Conservation (phyloP, 2,888 invertebrate genomes). For the Malthinus seriepunctatus region DNA sequence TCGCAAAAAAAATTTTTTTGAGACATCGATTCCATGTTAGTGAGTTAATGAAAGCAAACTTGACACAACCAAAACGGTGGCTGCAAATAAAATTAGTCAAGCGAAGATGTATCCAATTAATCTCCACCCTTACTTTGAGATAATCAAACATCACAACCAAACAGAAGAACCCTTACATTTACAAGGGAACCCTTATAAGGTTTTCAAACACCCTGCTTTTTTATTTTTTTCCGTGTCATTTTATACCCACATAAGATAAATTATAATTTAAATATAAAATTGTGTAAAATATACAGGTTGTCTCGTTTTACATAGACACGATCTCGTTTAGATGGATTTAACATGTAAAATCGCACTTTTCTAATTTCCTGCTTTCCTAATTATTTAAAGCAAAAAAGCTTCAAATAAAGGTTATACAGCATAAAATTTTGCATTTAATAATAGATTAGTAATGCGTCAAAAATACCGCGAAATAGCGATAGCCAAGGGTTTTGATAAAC, state of each 20-base stretch:
- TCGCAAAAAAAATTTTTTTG: neutral
- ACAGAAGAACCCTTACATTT: constrained; percentile 15
- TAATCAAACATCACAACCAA: constrained; percentile 21
- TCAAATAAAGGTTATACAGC: too few relatives aligned
- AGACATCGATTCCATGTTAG: neutral
- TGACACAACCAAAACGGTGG: constrained; percentile 9
- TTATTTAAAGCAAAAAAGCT: too few relatives aligned
- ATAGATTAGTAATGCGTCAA: too few relatives aligned
- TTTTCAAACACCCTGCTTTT: constrained; percentile 10
- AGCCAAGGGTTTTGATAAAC: too few relatives aligned
- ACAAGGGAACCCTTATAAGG: constrained; percentile 13
- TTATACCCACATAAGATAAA: neutral
- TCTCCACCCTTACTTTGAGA: constrained; percentile 21
- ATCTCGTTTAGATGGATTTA: too few relatives aligned
- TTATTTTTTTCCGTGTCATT: constrained; percentile 4
- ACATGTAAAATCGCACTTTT: too few relatives aligned
- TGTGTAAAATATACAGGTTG: too few relatives aligned
- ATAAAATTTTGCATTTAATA: too few relatives aligned
- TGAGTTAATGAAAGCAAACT: constrained; percentile 14
- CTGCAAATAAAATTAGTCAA: constrained; percentile 19
- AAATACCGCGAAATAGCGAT: too few relatives aligned
- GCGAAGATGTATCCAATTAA: constrained; percentile 24
- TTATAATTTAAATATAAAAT: too few relatives aligned
- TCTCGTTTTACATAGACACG: too few relatives aligned
- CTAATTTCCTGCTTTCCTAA: too few relatives aligned